These are phyloP conservation scores for Cactoblastis cactorum DNA, from an alignment of 2,888 invertebrate genomes.

Conservation along the genomic window DNA sequence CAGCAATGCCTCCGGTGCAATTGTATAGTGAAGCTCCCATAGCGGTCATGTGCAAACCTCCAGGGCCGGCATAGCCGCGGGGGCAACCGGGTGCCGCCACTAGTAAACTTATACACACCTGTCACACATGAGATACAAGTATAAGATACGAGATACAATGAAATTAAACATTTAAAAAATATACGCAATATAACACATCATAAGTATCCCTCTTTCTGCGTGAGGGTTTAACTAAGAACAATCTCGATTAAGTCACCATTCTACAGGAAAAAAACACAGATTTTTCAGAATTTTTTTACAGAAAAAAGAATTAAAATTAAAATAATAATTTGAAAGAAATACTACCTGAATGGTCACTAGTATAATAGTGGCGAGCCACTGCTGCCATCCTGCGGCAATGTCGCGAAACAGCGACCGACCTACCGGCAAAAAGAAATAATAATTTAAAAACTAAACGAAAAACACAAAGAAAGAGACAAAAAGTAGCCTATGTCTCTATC, in stretches of 20 bases:
- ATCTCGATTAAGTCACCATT: no score
- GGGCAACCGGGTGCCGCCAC: constrained; percentile 88
- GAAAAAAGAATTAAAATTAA: no score
- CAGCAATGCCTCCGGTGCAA: constrained; percentile 92
- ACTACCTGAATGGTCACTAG: constrained; percentile 82
- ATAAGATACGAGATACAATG: background rate
- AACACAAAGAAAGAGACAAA: no score
- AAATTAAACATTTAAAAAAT: background rate
- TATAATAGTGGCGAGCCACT: constrained; percentile 84
- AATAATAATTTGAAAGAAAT: background rate
- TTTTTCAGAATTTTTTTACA: no score
- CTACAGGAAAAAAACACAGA: no score
- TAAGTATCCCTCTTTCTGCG: no score
- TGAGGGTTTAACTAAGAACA: no score
- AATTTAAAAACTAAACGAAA: no score
- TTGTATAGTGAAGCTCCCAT: constrained; percentile 72
- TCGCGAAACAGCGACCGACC: constrained; percentile 81
- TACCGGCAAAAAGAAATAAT: constrained; percentile 25
- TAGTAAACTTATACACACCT: constrained; percentile 81
- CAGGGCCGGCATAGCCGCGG: constrained; percentile 90
- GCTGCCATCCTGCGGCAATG: constrained; percentile 82
- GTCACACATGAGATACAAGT: background rate
- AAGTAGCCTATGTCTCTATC: no score
- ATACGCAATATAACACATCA: no score
- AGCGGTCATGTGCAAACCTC: constrained; percentile 82